Percentiles rank a stretch among this genome's conserved stretches.
phyloP scores from a whole-genome alignment of 2,113 vertebrate species.

The Ivindomyrus marchei region DNA sequence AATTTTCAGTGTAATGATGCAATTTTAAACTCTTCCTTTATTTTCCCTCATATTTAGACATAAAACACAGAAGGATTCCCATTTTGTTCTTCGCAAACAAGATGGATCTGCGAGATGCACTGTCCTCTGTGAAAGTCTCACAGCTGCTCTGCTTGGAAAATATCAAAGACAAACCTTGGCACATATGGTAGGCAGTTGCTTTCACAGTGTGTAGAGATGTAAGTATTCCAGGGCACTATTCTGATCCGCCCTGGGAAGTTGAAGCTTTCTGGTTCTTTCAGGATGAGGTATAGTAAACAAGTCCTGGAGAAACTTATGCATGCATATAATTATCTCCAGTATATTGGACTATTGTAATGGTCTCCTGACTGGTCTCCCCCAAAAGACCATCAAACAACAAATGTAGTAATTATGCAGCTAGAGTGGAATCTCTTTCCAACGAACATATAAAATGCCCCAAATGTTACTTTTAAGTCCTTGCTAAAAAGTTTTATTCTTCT shows the following conservation, averaged over 20 bases:
- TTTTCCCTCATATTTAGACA: constrained; percentile 58
- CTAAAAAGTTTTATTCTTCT: not conserved
- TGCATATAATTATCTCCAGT: not conserved
- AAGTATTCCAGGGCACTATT: constrained; percentile 28
- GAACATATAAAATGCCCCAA: not conserved
- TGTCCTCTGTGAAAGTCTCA: constrained; percentile 93
- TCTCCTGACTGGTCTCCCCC: not conserved
- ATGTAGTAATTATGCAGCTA: not conserved
- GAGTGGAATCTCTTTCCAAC: not conserved
- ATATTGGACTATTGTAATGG: not conserved
- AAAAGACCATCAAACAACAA: not conserved
- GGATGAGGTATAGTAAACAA: not conserved
- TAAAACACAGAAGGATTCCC: constrained; percentile 91
- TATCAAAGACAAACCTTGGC: constrained; percentile 98
- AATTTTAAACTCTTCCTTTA: not conserved
- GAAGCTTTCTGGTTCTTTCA: not conserved
- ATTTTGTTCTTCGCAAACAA: constrained; percentile 98
- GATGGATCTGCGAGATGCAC: constrained; percentile 91
- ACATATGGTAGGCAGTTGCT: constrained; percentile 80
- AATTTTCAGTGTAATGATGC: not conserved
- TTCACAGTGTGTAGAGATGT: not conserved
- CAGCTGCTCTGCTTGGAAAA: constrained; percentile 89
- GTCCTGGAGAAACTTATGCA: not conserved
- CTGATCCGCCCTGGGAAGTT: not conserved
- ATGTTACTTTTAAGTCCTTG: not conserved